phyloP scores from a whole-genome alignment of 2,113 vertebrate genomes.

The Poecilia latipinna region DNA sequence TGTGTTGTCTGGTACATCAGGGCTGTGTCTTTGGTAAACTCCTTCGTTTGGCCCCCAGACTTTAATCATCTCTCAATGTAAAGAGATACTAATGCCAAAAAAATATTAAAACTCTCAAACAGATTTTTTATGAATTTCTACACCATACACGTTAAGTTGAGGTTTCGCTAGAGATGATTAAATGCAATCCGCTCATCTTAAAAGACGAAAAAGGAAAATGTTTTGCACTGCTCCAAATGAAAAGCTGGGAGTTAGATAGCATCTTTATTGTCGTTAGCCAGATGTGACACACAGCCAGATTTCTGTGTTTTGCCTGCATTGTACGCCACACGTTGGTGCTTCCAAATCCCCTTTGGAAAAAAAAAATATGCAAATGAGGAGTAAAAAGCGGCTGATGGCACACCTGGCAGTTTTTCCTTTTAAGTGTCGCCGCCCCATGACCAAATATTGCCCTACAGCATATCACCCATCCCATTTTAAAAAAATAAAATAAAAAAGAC shows the following conservation, averaged over 20 bases:
- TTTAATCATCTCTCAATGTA: not conserved
- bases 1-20: not conserved
- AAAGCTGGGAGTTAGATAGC: not conserved
- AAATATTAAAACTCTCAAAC: not conserved
- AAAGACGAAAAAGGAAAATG: not conserved
- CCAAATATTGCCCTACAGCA: not conserved
- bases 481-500: too few species aligned
- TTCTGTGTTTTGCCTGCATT: not conserved
- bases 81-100: not conserved
- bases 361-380: not conserved
- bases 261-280: not conserved
- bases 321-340: not conserved
- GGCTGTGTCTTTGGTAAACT: not conserved
- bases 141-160: not conserved
- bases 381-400: not conserved
- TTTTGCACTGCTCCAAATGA: not conserved
- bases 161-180: not conserved
- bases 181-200: not conserved
- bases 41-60: not conserved
- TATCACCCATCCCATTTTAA: not conserved
- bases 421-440: not conserved
- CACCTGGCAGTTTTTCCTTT: not conserved
- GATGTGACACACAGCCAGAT: not conserved
- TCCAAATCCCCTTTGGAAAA: not conserved
- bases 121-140: not conserved